Conservation (phyloP, 2,797 vertebrate genomes). For the Psittacula derbiana region DNA sequence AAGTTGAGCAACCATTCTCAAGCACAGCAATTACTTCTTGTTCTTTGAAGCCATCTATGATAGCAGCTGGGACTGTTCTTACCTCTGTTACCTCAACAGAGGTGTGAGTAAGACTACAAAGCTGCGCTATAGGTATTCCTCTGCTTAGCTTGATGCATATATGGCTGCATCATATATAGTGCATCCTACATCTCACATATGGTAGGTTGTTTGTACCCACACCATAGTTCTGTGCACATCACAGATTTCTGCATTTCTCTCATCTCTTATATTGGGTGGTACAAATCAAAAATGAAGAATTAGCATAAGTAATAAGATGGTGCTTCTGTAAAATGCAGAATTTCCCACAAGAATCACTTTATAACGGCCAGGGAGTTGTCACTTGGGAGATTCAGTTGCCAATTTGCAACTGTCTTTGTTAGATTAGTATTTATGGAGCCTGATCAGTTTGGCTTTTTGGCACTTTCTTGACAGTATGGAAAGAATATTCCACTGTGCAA, state of each 20-base stretch:
- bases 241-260: background rate
- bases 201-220: background rate
- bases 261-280: background rate
- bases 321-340: background rate
- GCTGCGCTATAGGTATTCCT: background rate
- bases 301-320: background rate
- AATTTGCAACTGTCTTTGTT: background rate
- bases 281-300: background rate
- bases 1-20: background rate
- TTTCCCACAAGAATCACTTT: background rate
- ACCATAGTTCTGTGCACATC: background rate
- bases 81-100: background rate
- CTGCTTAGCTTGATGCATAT: background rate
- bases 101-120: background rate
- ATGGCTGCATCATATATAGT: background rate
- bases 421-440: background rate
- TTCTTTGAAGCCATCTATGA: background rate
- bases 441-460: background rate
- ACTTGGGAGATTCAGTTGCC: background rate
- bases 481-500: background rate
- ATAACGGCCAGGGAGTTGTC: background rate
- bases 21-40: background rate
- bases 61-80: background rate
- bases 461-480: background rate
- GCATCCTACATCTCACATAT: rapidly evolving